A percentile compares a stretch with the other conserved stretches of the same genome.
Conservation (phyloP, 2,797 vertebrate species). For the Takifugu rubripes region DNA sequence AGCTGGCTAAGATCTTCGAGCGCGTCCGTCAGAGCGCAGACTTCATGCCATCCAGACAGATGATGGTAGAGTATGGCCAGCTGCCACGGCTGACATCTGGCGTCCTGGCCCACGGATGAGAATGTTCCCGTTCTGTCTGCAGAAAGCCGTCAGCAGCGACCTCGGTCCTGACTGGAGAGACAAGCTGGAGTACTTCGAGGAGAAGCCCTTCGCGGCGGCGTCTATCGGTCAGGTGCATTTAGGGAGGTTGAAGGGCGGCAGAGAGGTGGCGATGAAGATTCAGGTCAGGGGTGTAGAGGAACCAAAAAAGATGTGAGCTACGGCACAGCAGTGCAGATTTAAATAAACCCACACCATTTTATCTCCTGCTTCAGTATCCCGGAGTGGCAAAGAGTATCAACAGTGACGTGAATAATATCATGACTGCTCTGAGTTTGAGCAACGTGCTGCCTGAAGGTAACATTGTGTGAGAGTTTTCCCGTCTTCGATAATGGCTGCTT, state of each 20-base stretch:
- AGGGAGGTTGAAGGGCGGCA: constrained; percentile 83
- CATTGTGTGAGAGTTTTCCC: constrained; percentile 2
- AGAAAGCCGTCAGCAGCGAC: constrained; percentile 85
- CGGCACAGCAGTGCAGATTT: background rate
- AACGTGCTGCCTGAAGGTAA: constrained; percentile 91
- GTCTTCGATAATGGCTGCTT: constrained; percentile 31
- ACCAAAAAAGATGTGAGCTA: background rate
- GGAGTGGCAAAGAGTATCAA: constrained; percentile 94
- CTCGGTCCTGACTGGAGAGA: constrained; percentile 85
- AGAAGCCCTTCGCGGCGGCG: constrained; percentile 88
- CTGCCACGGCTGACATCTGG: constrained; percentile 27
- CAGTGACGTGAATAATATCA: constrained; percentile 93
- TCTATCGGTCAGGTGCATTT: constrained; percentile 92
- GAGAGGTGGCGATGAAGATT: constrained; percentile 93
- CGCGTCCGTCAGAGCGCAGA: constrained; percentile 92
- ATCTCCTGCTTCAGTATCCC: constrained; percentile 78
- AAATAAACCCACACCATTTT: background rate
- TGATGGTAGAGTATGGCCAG: constrained; percentile 69
- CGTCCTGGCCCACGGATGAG: rapidly evolving
- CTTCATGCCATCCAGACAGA: constrained; percentile 95
- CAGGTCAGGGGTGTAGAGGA: constrained; percentile 73
- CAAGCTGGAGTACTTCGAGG: constrained; percentile 85
- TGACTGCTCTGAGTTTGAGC: constrained; percentile 91
- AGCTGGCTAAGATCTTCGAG: constrained; percentile 93
- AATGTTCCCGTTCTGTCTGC: background rate